phyloP scores from a whole-genome alignment of 2,888 invertebrate genomes.

The Theodoxus fluviatilis region DNA sequence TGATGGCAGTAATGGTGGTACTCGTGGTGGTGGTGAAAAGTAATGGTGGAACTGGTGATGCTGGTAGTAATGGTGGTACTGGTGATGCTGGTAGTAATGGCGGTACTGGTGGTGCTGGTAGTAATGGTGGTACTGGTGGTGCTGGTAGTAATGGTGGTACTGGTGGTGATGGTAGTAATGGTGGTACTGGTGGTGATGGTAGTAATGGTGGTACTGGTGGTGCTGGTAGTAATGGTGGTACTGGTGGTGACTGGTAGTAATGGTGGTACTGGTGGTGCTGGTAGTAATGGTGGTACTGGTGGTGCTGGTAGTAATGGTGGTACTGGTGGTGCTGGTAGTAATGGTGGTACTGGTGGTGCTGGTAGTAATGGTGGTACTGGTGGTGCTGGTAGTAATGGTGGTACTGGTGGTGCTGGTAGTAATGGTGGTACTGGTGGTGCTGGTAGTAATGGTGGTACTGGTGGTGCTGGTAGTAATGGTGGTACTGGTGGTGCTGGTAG shows the following conservation, averaged over 20 bases:
- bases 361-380: too few relatives aligned
- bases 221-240: not conserved
- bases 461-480: not conserved
- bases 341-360: too few relatives aligned
- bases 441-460: not conserved
- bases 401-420: not conserved
- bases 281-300: not conserved
- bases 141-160: not conserved
- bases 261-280: not conserved
- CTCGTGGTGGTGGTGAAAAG: not conserved
- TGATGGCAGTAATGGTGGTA: not conserved
- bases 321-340: too few relatives aligned
- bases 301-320: too few relatives aligned
- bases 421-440: not conserved
- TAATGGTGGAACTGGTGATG: not conserved
- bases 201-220: not conserved
- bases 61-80: constrained; percentile 6
- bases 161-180: constrained; percentile 1
- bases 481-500: not conserved
- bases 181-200: not conserved
- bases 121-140: constrained; percentile 6
- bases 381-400: constrained; percentile 17
- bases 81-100: not conserved
- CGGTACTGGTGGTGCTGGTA: not conserved
- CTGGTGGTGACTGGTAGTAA: not conserved